Conservation (phyloP, 2,113 vertebrate genomes). For the Zosterops japonicus region DNA sequence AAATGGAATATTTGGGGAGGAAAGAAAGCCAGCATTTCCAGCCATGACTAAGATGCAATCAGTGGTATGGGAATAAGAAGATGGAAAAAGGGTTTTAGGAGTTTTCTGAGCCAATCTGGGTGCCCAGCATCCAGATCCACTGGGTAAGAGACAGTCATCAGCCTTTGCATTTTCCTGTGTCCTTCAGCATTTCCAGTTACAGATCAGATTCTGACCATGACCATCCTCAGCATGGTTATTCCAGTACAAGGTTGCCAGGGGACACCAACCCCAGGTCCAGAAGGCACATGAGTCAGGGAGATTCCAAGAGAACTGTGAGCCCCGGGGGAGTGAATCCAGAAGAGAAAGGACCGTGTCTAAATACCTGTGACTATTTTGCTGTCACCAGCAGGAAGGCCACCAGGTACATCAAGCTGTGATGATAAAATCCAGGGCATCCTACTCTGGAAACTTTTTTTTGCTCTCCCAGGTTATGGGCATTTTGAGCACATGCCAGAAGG, state of each 20-base stretch:
- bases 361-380: not conserved
- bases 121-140: not conserved
- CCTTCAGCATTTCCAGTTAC: not conserved
- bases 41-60: not conserved
- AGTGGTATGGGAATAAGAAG: not conserved
- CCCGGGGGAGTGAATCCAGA: not conserved
- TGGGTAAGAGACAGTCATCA: not conserved
- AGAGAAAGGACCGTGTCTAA: not conserved
- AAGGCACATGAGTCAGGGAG: accelerated
- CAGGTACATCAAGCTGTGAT: not conserved
- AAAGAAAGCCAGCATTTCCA: not conserved
- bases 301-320: not conserved
- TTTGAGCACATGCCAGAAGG: not conserved
- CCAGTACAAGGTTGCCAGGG: not conserved
- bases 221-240: not conserved
- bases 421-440: not conserved
- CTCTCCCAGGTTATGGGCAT: not conserved
- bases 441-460: not conserved
- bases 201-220: not conserved
- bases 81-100: not conserved
- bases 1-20: not conserved
- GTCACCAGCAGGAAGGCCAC: not conserved
- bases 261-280: not conserved
- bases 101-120: not conserved
- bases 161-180: not conserved